Percentiles rank a stretch among this genome's conserved stretches.
Evolutionary conservation across 2,113 vertebrate species (phyloP).

Genomic region (Zosterops hypoxanthus): DNA sequence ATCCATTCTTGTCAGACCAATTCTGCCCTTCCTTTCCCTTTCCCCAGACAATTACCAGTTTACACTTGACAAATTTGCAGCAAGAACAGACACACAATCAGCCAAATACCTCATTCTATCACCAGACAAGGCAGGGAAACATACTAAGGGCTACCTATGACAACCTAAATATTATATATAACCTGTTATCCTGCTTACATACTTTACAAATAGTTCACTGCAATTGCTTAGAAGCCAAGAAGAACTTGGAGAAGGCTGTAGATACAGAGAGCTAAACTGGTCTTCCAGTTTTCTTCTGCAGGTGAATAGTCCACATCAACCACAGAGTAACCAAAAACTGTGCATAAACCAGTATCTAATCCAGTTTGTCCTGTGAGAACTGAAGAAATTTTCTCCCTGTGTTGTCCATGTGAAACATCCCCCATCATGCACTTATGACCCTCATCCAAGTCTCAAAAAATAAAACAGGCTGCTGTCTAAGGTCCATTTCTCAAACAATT

Average conservation of each 20-base stretch:
- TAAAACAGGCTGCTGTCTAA: background rate
- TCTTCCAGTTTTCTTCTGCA: background rate
- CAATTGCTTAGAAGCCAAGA: background rate
- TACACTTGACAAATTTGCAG: background rate
- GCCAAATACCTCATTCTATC: background rate
- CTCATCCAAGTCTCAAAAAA: background rate
- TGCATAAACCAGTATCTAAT: background rate
- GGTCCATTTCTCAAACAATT: background rate
- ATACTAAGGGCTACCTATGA: background rate
- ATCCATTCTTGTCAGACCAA: background rate
- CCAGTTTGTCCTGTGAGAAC: background rate
- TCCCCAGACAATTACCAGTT: background rate
- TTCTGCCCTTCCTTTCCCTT: background rate
- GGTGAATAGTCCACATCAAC: background rate
- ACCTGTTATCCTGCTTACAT: background rate
- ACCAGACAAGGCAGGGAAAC: background rate
- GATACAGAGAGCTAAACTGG: background rate
- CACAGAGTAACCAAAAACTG: background rate
- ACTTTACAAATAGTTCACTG: background rate
- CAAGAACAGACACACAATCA: background rate
- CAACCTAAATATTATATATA: background rate
- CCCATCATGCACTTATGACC: rapidly evolving
- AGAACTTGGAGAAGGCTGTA: background rate
- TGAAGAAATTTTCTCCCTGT: background rate
- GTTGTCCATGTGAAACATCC: background rate